These are phyloP conservation scores for Fistularia tabacaria DNA, from an alignment of 2,797 vertebrate species.

Conservation along the genomic window DNA sequence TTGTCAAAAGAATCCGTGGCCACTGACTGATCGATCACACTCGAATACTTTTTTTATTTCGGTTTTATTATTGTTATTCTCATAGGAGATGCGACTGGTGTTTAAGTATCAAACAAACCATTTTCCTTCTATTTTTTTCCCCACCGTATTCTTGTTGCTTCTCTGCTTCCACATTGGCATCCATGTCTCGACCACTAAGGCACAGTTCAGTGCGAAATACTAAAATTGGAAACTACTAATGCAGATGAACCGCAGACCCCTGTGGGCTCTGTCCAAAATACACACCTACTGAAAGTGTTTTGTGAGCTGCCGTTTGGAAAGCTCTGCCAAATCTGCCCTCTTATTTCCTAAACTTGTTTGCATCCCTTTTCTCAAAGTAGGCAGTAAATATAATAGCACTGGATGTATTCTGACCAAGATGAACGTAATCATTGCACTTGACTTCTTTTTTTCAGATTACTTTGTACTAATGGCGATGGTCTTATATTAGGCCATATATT, in stretches of 20 bases:
- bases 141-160: conserved; percentile 7
- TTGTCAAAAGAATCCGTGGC: too few species aligned
- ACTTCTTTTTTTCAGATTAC: too few species aligned
- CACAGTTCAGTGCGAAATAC: conserved; percentile 44
- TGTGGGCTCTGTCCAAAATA: conserved; percentile 39
- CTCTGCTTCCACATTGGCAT: conserved; percentile 23
- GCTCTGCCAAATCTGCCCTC: conserved; percentile 21
- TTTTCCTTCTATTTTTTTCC: conserved; percentile 6
- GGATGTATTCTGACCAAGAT: conserved; percentile 18
- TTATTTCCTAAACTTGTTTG: conserved; percentile 18
- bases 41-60: too few species aligned
- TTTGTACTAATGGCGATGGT: too few species aligned
- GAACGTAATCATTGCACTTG: conserved; percentile 2
- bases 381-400: conserved; percentile 4
- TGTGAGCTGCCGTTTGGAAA: conserved; percentile 39
- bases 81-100: too few species aligned
- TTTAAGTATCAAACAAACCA: too few species aligned
- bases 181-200: conserved; percentile 13
- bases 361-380: conserved; percentile 19
- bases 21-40: too few species aligned
- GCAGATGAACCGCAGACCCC: conserved; percentile 44
- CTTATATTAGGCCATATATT: too few species aligned
- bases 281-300: conserved; percentile 42
- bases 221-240: conserved; percentile 46
- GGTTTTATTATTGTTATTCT: too few species aligned